phyloP scores from a whole-genome alignment of 2,797 vertebrate genomes.

The Microctenopoma steveboyesi region DNA sequence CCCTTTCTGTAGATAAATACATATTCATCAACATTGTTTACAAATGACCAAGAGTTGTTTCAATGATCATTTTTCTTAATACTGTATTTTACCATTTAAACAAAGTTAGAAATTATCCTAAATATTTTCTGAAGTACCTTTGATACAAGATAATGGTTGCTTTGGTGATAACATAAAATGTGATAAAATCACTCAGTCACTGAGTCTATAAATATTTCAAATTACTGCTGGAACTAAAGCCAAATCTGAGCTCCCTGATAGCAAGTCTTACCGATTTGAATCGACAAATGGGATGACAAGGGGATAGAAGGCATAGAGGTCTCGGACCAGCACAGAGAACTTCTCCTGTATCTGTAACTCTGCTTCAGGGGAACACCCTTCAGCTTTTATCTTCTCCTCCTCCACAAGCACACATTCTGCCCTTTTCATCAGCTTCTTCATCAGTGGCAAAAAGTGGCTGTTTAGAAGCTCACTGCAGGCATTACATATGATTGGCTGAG shows the following conservation, averaged over 20 bases:
- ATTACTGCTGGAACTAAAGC: neutral
- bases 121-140: neutral
- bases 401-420: conserved; percentile 89
- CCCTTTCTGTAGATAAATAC: neutral
- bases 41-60: neutral
- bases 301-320: conserved; percentile 96
- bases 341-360: conserved; percentile 94
- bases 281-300: conserved; percentile 95
- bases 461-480: conserved; percentile 87
- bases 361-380: conserved; percentile 87
- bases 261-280: conserved; percentile 87
- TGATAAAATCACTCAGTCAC: neutral
- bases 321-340: conserved; percentile 91
- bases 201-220: neutral
- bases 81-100: neutral
- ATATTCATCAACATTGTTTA: neutral
- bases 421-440: conserved; percentile 95
- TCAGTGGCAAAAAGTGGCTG: conserved; percentile 93
- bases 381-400: conserved; percentile 91
- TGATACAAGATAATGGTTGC: neutral
- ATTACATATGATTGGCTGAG: conserved; percentile 92
- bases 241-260: neutral
- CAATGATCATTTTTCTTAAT: neutral
- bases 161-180: neutral
- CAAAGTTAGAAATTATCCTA: neutral